phyloP scores from a whole-genome alignment of 2,797 vertebrate genomes.

The Myiothlypis chrysogaster region DNA sequence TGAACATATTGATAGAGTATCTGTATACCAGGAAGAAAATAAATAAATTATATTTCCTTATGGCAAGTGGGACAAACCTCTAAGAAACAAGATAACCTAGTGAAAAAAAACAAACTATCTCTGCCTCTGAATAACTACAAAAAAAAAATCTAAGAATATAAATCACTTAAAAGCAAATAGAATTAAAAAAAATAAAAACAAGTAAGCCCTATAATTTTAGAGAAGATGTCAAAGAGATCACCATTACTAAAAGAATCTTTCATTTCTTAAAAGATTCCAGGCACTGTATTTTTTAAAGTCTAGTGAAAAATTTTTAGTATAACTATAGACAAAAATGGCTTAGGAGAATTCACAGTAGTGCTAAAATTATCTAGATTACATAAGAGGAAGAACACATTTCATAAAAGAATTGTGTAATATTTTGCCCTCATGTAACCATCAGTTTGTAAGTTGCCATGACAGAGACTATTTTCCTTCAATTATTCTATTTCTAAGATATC shows the following conservation, averaged over 20 bases:
- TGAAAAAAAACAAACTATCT: background rate
- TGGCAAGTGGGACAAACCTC: background rate
- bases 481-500: background rate
- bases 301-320: background rate
- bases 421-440: background rate
- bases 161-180: background rate
- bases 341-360: background rate
- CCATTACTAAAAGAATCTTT: background rate
- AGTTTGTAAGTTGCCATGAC: background rate
- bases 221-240: background rate
- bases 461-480: slow-evolving; percentile 3
- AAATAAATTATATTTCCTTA: background rate
- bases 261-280: background rate
- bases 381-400: slow-evolving; percentile 13
- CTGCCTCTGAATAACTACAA: background rate
- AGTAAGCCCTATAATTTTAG: background rate
- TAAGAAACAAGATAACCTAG: background rate
- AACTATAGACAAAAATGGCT: background rate
- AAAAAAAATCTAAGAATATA: background rate
- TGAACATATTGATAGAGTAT: slow-evolving; percentile 8
- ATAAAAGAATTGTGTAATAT: slow-evolving; percentile 18
- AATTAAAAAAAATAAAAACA: background rate
- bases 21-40: background rate
- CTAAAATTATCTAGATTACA: slow-evolving; percentile 51
- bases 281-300: background rate